Evolutionary conservation across 2,888 invertebrate genomes (phyloP).

Genomic region (Flexamia atlantica): DNA sequence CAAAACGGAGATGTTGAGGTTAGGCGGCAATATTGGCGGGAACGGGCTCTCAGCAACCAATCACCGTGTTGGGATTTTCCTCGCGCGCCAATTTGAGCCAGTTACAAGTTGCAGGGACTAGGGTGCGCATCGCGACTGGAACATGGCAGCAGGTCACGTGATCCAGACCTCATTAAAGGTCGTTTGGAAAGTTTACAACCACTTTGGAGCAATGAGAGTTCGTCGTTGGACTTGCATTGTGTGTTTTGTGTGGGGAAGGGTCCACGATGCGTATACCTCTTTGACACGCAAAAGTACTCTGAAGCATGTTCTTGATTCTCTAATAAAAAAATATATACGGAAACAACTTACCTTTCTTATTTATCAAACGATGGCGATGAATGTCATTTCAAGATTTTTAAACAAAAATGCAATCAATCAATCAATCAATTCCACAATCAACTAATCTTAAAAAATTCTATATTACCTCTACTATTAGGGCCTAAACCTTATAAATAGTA

Average conservation of each 20-base stretch:
- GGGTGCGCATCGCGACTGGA: constrained; percentile 24
- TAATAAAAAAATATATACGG: no score
- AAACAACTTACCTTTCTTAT: no score
- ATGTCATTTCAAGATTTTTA: no score
- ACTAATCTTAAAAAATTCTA: no score
- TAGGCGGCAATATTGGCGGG: constrained; percentile 23
- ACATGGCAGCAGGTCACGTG: constrained; percentile 9
- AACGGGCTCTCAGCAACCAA: constrained; percentile 6
- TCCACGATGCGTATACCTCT: background rate
- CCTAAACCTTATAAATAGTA: no score
- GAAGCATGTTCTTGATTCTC: no score
- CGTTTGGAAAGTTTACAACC: constrained; percentile 12
- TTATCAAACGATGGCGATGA: no score
- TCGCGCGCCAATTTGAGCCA: constrained; percentile 44
- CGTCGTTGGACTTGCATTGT: background rate
- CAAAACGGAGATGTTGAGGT: background rate
- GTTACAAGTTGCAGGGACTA: constrained; percentile 25
- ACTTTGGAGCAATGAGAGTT: background rate
- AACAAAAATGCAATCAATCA: no score
- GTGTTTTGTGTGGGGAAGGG: background rate
- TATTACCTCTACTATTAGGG: no score
- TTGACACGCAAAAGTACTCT: background rate
- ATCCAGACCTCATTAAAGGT: background rate
- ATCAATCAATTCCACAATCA: no score
- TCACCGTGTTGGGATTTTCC: background rate